These are phyloP conservation scores for Formica exsecta DNA, from an alignment of 1,140 invertebrate genomes.

Conservation along the genomic window DNA sequence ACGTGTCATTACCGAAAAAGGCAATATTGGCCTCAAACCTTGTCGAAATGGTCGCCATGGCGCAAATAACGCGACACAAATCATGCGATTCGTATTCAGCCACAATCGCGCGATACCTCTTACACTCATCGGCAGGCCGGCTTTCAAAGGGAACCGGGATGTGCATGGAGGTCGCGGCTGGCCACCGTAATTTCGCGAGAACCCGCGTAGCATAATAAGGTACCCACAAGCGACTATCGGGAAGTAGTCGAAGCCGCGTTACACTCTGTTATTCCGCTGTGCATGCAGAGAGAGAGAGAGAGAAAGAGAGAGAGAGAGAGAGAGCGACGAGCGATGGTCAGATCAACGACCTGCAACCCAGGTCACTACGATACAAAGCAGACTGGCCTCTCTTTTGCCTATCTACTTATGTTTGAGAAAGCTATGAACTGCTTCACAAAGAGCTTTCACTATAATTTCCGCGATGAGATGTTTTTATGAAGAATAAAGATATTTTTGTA, in stretches of 20 bases:
- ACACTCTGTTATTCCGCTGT: constrained; percentile 34
- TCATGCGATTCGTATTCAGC: constrained; percentile 72
- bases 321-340: background rate
- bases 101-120: constrained; percentile 50
- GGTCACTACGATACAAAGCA: constrained; percentile 44
- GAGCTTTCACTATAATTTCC: background rate
- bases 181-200: constrained; percentile 65
- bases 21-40: background rate
- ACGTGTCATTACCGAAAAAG: background rate
- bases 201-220: constrained; percentile 67
- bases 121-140: constrained; percentile 30
- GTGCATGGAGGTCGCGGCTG: constrained; percentile 35
- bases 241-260: constrained; percentile 38
- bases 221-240: constrained; percentile 54
- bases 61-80: constrained; percentile 60
- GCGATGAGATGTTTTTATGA: background rate
- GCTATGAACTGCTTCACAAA: constrained; percentile 8
- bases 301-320: background rate
- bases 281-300: background rate
- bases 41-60: constrained; percentile 2
- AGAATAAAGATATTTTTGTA: background rate
- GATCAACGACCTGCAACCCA: constrained; percentile 53
- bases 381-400: background rate
- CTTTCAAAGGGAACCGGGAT: constrained; percentile 64
- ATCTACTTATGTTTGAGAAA: background rate